phyloP scores from a whole-genome alignment of 92 coral and sea anemone genomes.

The Montipora capitata region DNA sequence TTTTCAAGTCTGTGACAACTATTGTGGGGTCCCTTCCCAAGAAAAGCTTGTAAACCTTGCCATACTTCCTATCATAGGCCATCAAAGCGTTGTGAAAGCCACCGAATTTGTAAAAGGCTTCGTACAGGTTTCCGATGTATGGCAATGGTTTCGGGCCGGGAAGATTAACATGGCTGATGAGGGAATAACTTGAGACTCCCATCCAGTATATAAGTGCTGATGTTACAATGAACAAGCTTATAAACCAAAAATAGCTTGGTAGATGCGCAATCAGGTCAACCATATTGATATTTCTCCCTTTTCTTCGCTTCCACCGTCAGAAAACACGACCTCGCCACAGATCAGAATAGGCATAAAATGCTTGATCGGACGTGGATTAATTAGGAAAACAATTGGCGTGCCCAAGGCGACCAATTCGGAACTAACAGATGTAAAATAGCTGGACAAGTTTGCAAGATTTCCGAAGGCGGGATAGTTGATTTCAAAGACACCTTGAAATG shows the following conservation, averaged over 20 bases:
- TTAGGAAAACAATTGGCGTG: too few relatives aligned
- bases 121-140: slow-evolving; percentile 80
- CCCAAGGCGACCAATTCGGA: too few relatives aligned
- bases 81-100: slow-evolving; percentile 82
- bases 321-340: neutral
- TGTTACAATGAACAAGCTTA: slow-evolving; percentile 31
- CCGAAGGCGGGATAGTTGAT: too few relatives aligned
- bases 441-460: too few relatives aligned
- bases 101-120: slow-evolving; percentile 60
- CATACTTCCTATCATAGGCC: slow-evolving; percentile 76
- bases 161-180: slow-evolving; percentile 55
- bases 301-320: neutral
- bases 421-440: too few relatives aligned
- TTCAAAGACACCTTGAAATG: too few relatives aligned
- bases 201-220: slow-evolving; percentile 73
- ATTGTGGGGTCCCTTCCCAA: slow-evolving; percentile 73
- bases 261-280: neutral
- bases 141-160: slow-evolving; percentile 89
- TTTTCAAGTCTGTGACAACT: slow-evolving; percentile 79
- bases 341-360: too few relatives aligned
- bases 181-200: slow-evolving; percentile 77
- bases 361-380: too few relatives aligned
- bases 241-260: slow-evolving; percentile 3
- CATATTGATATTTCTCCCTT: neutral
- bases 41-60: slow-evolving; percentile 85